phyloP scores from a whole-genome alignment of 2,797 vertebrate genomes.

The Xiphorhynchus erythropygius region DNA sequence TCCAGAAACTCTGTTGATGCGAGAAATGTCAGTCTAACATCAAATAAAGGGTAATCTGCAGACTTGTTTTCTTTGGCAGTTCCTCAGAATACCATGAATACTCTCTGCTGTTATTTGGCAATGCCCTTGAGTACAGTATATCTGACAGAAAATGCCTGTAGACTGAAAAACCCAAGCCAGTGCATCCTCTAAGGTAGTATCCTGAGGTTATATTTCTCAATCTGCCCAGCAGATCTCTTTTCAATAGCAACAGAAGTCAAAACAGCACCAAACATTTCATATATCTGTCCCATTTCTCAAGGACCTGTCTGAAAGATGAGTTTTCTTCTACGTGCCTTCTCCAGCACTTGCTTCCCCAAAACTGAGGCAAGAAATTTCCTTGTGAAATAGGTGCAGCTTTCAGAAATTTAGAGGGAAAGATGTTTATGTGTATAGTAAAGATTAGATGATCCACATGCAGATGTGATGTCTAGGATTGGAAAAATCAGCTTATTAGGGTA shows the following conservation, averaged over 20 bases:
- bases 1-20: not conserved
- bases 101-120: constrained; percentile 15
- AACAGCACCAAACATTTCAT: not conserved
- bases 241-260: constrained; percentile 22
- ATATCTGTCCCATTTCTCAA: not conserved
- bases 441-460: not conserved
- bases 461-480: not conserved
- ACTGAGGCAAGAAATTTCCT: not conserved
- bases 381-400: not conserved
- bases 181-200: not conserved
- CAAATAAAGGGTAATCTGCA: not conserved
- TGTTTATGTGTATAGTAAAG: not conserved
- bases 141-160: not conserved
- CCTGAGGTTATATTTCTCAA: not conserved
- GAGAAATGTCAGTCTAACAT: constrained; percentile 8
- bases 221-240: not conserved
- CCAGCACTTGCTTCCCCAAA: not conserved
- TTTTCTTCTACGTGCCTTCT: not conserved
- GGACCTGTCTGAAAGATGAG: not conserved
- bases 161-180: not conserved
- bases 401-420: not conserved
- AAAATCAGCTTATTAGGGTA: not conserved
- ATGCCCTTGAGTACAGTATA: not conserved
- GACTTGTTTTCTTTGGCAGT: constrained; percentile 20
- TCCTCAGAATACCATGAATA: constrained; percentile 7